Evolutionary conservation across 1,140 invertebrate genomes (phyloP).

Genomic region (Lysiphlebus fabarum): DNA sequence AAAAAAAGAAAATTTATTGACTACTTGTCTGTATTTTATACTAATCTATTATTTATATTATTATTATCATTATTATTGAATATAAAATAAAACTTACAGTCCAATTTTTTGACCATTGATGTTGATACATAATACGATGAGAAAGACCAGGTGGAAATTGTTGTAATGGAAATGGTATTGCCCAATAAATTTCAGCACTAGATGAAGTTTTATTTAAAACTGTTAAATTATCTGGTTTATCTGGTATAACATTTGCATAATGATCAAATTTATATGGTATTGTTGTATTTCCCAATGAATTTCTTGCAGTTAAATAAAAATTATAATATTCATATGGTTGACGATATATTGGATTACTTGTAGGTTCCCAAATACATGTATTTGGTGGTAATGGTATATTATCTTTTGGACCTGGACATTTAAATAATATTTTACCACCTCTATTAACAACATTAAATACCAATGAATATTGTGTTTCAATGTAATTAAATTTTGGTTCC

Average conservation of each 20-base stretch:
- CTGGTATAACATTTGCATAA: slow-evolving; percentile 62
- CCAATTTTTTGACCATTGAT: slow-evolving; percentile 58
- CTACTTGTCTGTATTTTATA: too few relatives aligned
- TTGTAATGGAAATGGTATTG: slow-evolving; percentile 57
- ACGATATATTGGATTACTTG: slow-evolving; percentile 61
- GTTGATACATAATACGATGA: slow-evolving; percentile 63
- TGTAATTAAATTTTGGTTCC: slow-evolving; percentile 55
- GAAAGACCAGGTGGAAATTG: slow-evolving; percentile 60
- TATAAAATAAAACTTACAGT: slow-evolving; percentile 50
- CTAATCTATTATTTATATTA: too few relatives aligned
- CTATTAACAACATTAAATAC: slow-evolving; percentile 53
- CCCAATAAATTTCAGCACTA: slow-evolving; percentile 61
- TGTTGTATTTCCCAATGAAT: slow-evolving; percentile 56
- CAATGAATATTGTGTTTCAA: slow-evolving; percentile 59
- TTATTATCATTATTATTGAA: too few relatives aligned
- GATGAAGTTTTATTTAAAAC: slow-evolving; percentile 57
- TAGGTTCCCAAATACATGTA: slow-evolving; percentile 57
- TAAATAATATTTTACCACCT: slow-evolving; percentile 38
- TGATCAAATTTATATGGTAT: slow-evolving; percentile 60
- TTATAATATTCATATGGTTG: slow-evolving; percentile 58
- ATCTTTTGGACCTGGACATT: slow-evolving; percentile 40
- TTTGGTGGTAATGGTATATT: slow-evolving; percentile 28
- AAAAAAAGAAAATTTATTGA: too few relatives aligned
- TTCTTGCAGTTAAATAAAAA: slow-evolving; percentile 57
- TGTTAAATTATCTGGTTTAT: slow-evolving; percentile 58